Evolutionary conservation across 2,888 invertebrate species (phyloP).

Genomic region (Dorcus hopei): DNA sequence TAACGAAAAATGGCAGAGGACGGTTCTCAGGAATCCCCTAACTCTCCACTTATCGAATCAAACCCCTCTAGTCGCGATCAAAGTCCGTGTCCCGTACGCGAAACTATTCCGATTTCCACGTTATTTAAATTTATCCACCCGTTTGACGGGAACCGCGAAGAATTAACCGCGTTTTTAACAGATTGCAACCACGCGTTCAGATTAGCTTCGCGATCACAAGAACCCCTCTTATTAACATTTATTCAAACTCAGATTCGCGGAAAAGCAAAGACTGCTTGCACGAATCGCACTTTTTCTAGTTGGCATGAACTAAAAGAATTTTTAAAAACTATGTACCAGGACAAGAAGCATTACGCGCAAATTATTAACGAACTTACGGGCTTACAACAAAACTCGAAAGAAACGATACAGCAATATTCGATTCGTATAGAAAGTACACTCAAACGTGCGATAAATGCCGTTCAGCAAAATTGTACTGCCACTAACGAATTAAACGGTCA

Average conservation of each 20-base stretch:
- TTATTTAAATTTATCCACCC: conserved; percentile 5
- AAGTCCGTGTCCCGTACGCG: too few species aligned
- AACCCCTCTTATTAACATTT: conserved; percentile 7
- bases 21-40: too few species aligned
- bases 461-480: conserved; percentile 8
- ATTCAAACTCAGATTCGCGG: conserved; percentile 12
- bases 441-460: conserved; percentile 7
- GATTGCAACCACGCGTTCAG: conserved; percentile 9
- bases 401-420: conserved; percentile 9
- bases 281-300: conserved; percentile 4
- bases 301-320: conserved; percentile 6
- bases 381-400: conserved; percentile 4
- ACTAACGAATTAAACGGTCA: not conserved
- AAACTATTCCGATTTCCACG: conserved; percentile 1
- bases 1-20: too few species aligned
- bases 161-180: conserved; percentile 10
- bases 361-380: conserved; percentile 8
- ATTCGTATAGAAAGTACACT: conserved; percentile 7
- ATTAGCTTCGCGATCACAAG: conserved; percentile 4
- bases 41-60: too few species aligned
- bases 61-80: not conserved
- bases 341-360: conserved; percentile 5
- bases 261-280: conserved; percentile 11
- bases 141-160: conserved; percentile 3
- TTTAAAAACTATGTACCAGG: conserved; percentile 7